Conservation (phyloP, 2,797 vertebrate species). For the Sphenopsis melanotis region DNA sequence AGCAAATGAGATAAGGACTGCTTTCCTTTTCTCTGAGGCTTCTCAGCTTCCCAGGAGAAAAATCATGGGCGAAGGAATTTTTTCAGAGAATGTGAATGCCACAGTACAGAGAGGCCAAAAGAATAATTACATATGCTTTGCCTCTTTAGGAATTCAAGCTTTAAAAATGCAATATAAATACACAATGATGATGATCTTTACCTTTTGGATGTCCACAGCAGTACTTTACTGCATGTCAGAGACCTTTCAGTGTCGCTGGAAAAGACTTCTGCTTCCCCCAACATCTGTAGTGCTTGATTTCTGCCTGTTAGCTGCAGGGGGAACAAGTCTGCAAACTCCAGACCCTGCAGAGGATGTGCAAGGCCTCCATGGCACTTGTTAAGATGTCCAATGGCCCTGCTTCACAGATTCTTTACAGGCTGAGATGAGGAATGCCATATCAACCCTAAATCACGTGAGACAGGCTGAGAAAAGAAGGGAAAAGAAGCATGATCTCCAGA, state of each 20-base stretch:
- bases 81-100: no score
- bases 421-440: background rate
- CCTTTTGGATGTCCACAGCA: background rate
- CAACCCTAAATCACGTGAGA: no score
- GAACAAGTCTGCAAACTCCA: background rate
- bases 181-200: background rate
- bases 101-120: background rate
- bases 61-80: no score
- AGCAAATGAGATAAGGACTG: no score
- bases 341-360: accelerated
- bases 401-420: background rate
- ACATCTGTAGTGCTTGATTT: background rate
- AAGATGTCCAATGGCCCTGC: background rate
- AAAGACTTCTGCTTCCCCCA: background rate
- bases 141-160: background rate
- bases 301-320: background rate
- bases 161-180: background rate
- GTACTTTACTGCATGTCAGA: background rate
- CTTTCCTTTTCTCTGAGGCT: no score
- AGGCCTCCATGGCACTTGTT: background rate
- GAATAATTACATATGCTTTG: background rate
- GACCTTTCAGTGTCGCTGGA: background rate
- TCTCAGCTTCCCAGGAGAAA: no score
- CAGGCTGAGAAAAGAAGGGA: no score
- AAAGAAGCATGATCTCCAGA: no score